Conservation (phyloP, 2,888 invertebrate species). For the Seira musarum region DNA sequence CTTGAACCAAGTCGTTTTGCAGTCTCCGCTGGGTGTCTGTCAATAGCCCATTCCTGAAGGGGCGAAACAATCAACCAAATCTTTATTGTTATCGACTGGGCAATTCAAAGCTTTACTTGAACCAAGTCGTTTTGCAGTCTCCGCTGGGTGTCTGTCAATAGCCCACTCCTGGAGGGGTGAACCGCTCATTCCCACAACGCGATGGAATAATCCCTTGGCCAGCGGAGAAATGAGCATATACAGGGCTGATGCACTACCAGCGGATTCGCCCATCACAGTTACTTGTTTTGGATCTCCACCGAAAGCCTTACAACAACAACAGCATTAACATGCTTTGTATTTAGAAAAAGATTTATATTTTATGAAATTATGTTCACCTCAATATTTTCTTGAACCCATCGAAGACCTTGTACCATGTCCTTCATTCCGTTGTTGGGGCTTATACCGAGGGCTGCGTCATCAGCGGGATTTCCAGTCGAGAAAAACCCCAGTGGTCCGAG, state of each 20-base stretch:
- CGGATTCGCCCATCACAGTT: conserved; percentile 32
- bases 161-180: conserved; percentile 61
- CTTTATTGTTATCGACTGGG: background rate
- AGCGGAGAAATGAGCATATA: conserved; percentile 60
- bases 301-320: conserved; percentile 9
- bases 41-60: conserved; percentile 62
- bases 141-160: conserved; percentile 46
- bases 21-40: conserved; percentile 31
- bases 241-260: conserved; percentile 26
- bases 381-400: conserved; percentile 16
- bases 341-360: conserved; percentile 12
- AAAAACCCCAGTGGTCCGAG: conserved; percentile 56
- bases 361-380: conserved; percentile 25
- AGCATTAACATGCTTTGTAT: no score
- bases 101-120: conserved; percentile 33
- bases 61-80: conserved; percentile 51
- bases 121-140: conserved; percentile 20
- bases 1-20: conserved; percentile 22
- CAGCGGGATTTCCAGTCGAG: conserved; percentile 39
- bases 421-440: conserved; percentile 42
- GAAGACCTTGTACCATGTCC: conserved; percentile 51
- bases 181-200: conserved; percentile 56
- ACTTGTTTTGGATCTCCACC: conserved; percentile 33
- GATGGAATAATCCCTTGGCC: conserved; percentile 52
- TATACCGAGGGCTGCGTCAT: background rate